A percentile compares a stretch with the other conserved stretches of the same genome.
Conservation (phyloP, 2,113 vertebrate genomes). For the Percopsis transmontana region DNA sequence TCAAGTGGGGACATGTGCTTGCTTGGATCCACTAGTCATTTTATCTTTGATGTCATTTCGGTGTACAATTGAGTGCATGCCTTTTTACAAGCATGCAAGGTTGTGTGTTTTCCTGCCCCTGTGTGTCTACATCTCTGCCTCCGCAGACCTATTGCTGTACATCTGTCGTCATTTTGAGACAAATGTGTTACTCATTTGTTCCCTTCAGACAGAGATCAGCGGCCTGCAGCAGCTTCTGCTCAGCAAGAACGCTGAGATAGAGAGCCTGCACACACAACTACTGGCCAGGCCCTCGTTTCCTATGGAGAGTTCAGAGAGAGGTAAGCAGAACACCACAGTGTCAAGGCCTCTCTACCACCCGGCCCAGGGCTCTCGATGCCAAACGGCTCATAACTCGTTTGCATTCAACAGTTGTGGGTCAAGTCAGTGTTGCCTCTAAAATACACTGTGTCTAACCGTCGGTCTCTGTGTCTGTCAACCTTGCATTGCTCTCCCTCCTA, state of each 20-base stretch:
- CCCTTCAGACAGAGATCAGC: slow-evolving; percentile 86
- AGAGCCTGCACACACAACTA: slow-evolving; percentile 88
- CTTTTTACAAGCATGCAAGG: neutral
- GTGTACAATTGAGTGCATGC: slow-evolving; percentile 4
- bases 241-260: slow-evolving; percentile 91
- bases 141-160: slow-evolving; percentile 8
- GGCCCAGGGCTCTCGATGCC: slow-evolving; percentile 21
- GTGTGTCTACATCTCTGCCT: neutral
- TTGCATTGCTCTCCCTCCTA: slow-evolving; percentile 56
- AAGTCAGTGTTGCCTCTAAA: slow-evolving; percentile 16
- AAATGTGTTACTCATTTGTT: slow-evolving; percentile 10
- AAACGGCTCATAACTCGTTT: slow-evolving; percentile 31
- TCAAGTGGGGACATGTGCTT: neutral
- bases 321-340: slow-evolving; percentile 66
- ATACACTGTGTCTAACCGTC: slow-evolving; percentile 62
- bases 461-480: slow-evolving; percentile 69
- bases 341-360: neutral
- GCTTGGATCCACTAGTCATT: neutral
- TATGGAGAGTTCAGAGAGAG: slow-evolving; percentile 85
- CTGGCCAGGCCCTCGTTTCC: slow-evolving; percentile 79
- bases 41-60: slow-evolving; percentile 3
- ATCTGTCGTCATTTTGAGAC: neutral
- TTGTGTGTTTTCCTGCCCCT: too few relatives aligned
- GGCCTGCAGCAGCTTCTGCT: slow-evolving; percentile 90
- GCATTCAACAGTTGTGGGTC: slow-evolving; percentile 26